Evolutionary conservation across 37 sponge, comb jelly and placozoan genomes (phyloP).

Genomic region (Spongia lamella): DNA sequence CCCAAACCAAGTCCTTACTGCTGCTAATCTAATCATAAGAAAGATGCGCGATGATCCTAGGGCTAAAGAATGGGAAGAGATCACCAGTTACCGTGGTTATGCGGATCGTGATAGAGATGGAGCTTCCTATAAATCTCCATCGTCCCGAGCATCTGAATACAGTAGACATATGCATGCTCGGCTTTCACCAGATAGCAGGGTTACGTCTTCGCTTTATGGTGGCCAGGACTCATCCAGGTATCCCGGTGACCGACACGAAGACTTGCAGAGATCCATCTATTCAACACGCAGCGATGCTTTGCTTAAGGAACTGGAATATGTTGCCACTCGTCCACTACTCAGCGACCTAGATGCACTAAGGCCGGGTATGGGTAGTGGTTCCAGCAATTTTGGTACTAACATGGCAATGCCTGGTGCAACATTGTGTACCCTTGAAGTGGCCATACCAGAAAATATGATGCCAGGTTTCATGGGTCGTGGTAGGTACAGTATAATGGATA

Average conservation of each 20-base stretch:
- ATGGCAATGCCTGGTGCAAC: constrained; percentile 70
- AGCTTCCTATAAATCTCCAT: too few relatives aligned
- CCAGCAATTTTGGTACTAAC: constrained; percentile 50
- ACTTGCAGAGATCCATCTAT: too few relatives aligned
- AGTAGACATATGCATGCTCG: too few relatives aligned
- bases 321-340: too few relatives aligned
- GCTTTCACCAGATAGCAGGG: too few relatives aligned
- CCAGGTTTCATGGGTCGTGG: constrained; percentile 55
- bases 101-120: too few relatives aligned
- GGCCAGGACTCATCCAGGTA: too few relatives aligned
- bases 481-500: constrained; percentile 53
- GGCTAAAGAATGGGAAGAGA: constrained; percentile 49
- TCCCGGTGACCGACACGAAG: too few relatives aligned
- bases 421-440: constrained; percentile 69
- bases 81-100: constrained; percentile 25
- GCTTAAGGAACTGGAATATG: neutral
- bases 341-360: too few relatives aligned
- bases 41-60: constrained; percentile 60
- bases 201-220: too few relatives aligned
- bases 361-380: too few relatives aligned
- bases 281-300: neutral
- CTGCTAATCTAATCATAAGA: constrained; percentile 35
- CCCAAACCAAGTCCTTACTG: constrained; percentile 48
- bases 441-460: constrained; percentile 75
- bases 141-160: too few relatives aligned